A percentile compares a stretch with the other conserved stretches of the same genome.
These are phyloP conservation scores for Orientallactaga sibirica DNA, from an alignment of 2,797 vertebrate species.

Conservation along the genomic window DNA sequence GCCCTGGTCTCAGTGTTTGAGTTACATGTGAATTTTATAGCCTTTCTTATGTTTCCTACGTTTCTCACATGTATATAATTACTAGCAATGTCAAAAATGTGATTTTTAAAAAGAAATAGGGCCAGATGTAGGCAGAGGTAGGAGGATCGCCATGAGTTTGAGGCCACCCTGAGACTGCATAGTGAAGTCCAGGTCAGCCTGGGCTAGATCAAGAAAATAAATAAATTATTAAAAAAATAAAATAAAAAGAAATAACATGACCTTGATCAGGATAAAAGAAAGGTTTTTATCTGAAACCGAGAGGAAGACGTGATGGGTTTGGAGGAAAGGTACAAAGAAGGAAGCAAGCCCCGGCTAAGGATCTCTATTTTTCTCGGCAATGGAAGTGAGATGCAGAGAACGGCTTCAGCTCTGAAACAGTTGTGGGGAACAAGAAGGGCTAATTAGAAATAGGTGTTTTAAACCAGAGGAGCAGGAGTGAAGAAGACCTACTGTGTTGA, in stretches of 20 bases:
- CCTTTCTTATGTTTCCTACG: not conserved
- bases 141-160: too few species aligned
- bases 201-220: too few species aligned
- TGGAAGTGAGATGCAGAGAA: not conserved
- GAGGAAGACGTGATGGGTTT: not conserved
- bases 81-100: not conserved
- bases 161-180: too few species aligned
- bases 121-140: too few species aligned
- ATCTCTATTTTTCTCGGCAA: conserved; percentile 6
- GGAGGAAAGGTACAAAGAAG: conserved; percentile 25
- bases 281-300: conserved; percentile 25
- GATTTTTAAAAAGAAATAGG: too few species aligned
- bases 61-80: conserved; percentile 14
- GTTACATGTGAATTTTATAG: conserved; percentile 24
- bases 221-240: too few species aligned
- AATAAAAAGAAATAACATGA: not conserved
- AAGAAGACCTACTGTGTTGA: not conserved
- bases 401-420: conserved; percentile 9
- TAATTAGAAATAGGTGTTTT: not conserved
- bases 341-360: not conserved
- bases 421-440: not conserved
- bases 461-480: not conserved
- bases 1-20: not conserved
- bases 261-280: not conserved
- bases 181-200: too few species aligned